A percentile compares a stretch with the other conserved stretches of the same genome.
Conservation (phyloP, 2,113 vertebrate species). For the Tachysurus vachellii region DNA sequence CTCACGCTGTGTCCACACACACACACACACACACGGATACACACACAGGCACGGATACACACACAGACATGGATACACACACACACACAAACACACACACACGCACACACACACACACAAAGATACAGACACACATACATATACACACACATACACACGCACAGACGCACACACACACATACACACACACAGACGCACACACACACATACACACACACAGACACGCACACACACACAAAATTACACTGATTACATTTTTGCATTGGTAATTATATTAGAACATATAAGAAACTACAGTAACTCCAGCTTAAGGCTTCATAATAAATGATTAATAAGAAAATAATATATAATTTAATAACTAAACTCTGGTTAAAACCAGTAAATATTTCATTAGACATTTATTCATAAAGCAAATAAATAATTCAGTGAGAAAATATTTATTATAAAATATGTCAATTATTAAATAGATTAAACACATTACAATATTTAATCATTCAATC, state of each 20-base stretch:
- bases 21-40: neutral
- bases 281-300: neutral
- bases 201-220: no score
- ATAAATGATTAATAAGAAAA: neutral
- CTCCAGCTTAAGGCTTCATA: neutral
- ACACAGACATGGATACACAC: no score
- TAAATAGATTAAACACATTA: neutral
- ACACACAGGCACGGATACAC: no score
- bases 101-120: no score
- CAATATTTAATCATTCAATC: neutral
- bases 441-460: neutral
- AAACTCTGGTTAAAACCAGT: neutral
- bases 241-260: neutral
- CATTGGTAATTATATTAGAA: neutral
- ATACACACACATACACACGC: no score
- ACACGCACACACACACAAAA: neutral
- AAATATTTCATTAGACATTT: neutral
- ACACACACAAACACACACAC: no score
- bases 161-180: no score
- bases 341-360: neutral
- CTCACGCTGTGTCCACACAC: conserved; percentile 75
- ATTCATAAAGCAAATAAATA: neutral
- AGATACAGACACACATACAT: no score
- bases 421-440: neutral
- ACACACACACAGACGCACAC: no score